These are phyloP conservation scores for Agonopterix subpropinquella DNA, from an alignment of 2,888 invertebrate species.

Conservation along the genomic window DNA sequence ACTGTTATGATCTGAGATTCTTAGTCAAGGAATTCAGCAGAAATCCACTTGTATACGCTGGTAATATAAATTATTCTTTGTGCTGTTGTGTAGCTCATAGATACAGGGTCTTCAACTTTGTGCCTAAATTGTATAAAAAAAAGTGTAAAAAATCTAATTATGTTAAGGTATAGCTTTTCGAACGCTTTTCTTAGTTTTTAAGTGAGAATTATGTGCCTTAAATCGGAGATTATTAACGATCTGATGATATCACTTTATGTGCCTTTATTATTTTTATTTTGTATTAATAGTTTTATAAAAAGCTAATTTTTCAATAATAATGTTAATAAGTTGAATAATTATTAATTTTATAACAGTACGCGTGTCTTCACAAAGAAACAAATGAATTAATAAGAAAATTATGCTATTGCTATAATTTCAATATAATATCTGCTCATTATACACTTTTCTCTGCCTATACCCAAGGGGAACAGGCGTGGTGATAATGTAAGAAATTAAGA, in stretches of 20 bases:
- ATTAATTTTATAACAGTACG: too few relatives aligned
- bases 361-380: too few relatives aligned
- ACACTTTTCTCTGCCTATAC: too few relatives aligned
- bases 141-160: not conserved
- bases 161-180: not conserved
- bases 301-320: conserved; percentile 7
- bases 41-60: too few relatives aligned
- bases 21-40: too few relatives aligned
- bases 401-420: too few relatives aligned
- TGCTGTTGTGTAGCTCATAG: not conserved
- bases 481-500: too few relatives aligned
- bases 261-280: conserved; percentile 38
- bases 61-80: too few relatives aligned
- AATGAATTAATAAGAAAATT: too few relatives aligned
- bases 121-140: not conserved
- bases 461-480: too few relatives aligned
- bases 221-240: conserved; percentile 55
- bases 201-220: conserved; percentile 55
- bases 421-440: too few relatives aligned
- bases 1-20: too few relatives aligned
- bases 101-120: conserved; percentile 3
- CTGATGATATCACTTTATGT: conserved; percentile 42
- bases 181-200: conserved; percentile 11
- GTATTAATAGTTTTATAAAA: conserved; percentile 12
- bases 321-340: not conserved